Evolutionary conservation across 2,888 invertebrate species (phyloP).

Genomic region (Stenodera caucasica): DNA sequence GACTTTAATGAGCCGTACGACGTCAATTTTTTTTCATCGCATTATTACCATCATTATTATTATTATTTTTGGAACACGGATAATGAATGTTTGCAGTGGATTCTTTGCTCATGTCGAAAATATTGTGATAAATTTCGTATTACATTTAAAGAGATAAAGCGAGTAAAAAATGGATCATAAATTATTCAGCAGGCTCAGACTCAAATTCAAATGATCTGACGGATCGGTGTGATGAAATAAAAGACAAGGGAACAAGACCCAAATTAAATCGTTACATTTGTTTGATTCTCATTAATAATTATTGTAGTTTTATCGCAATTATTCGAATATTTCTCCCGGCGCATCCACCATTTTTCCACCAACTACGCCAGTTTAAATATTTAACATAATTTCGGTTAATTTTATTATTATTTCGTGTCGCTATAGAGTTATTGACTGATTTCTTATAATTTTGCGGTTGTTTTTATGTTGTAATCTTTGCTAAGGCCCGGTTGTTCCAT

Average conservation of each 20-base stretch:
- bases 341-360: background rate
- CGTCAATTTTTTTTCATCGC: background rate
- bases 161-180: background rate
- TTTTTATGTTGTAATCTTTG: no score
- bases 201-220: slow-evolving; percentile 2
- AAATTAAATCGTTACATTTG: background rate
- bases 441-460: slow-evolving; percentile 29
- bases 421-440: slow-evolving; percentile 31
- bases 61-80: background rate
- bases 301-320: background rate
- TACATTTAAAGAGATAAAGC: background rate
- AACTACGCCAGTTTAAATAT: background rate
- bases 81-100: background rate
- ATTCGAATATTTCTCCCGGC: background rate
- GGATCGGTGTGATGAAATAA: background rate
- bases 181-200: slow-evolving; percentile 4
- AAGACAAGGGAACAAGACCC: background rate
- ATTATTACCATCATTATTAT: background rate
- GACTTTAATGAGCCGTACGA: background rate
- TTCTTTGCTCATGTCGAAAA: background rate
- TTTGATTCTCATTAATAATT: background rate
- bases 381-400: background rate
- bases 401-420: no score
- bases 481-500: no score
- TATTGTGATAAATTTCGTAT: slow-evolving; percentile 3